phyloP scores from a whole-genome alignment of 2,888 invertebrate genomes.

The Cataglyphis albicans region DNA sequence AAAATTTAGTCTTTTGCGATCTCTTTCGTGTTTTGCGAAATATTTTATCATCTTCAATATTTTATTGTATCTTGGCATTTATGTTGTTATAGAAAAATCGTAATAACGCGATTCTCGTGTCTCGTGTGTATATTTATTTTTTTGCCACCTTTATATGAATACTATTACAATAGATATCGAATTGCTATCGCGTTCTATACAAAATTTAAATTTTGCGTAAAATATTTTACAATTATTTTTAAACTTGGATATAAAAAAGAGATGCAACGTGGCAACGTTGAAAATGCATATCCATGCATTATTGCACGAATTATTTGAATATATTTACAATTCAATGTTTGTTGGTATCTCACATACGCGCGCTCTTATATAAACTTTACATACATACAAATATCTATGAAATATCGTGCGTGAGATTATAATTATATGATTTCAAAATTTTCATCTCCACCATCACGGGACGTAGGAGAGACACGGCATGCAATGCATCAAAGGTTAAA shows the following conservation, averaged over 20 bases:
- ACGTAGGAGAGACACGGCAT: not conserved
- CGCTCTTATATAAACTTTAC: not conserved
- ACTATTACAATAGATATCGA: constrained; percentile 32
- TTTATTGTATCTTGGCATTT: constrained; percentile 50
- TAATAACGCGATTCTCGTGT: constrained; percentile 2
- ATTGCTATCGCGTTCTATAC: constrained; percentile 19
- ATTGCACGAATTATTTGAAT: constrained; percentile 40
- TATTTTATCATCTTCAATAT: constrained; percentile 26
- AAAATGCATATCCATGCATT: constrained; percentile 25
- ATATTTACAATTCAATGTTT: constrained; percentile 47
- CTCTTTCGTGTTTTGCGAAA: constrained; percentile 32
- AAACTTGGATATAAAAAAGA: constrained; percentile 23
- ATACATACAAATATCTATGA: not conserved
- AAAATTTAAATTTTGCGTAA: constrained; percentile 51
- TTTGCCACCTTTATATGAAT: not conserved
- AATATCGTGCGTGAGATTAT: constrained; percentile 15
- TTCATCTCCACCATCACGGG: not conserved
- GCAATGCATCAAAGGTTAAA: constrained; percentile 17
- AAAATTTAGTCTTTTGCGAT: constrained; percentile 21
- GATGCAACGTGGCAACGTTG: not conserved
- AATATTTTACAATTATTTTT: constrained; percentile 50
- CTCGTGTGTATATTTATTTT: not conserved
- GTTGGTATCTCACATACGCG: not conserved
- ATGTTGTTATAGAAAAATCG: constrained; percentile 64
- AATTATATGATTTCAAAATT: constrained; percentile 20